Evolutionary conservation across 2,888 invertebrate genomes (phyloP).

Genomic region (Tenthredo amoena): DNA sequence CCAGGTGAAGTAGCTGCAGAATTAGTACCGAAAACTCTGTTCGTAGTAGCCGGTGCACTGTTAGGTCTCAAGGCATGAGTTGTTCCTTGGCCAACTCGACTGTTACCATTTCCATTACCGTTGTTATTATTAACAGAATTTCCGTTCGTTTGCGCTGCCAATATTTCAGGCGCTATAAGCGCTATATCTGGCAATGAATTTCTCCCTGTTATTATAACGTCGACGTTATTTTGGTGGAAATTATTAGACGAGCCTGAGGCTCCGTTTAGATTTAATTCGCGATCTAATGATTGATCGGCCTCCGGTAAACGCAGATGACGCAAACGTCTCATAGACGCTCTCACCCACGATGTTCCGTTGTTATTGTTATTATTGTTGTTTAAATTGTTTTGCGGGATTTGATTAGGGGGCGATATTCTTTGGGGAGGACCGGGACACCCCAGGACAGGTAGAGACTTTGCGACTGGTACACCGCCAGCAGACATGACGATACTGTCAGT

Average conservation of each 20-base stretch:
- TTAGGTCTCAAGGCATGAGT: conserved; percentile 68
- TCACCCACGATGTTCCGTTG: conserved; percentile 77
- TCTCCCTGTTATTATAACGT: conserved; percentile 61
- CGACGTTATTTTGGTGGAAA: background rate
- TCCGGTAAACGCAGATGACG: conserved; percentile 79
- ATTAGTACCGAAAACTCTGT: conserved; percentile 62
- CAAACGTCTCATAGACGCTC: conserved; percentile 81
- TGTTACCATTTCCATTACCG: conserved; percentile 32
- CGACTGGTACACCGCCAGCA: conserved; percentile 73
- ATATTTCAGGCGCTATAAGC: conserved; percentile 73
- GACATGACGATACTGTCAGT: conserved; percentile 75
- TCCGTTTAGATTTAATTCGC: background rate
- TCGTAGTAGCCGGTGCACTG: conserved; percentile 71
- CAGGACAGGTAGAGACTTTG: conserved; percentile 64
- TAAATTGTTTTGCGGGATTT: background rate
- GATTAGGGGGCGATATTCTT: background rate
- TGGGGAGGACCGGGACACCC: background rate
- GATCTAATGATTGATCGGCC: conserved; percentile 40
- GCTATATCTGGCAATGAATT: conserved; percentile 73
- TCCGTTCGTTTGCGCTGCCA: conserved; percentile 73
- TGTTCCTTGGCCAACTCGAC: conserved; percentile 47
- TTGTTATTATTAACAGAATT: conserved; percentile 37
- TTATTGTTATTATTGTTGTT: conserved; percentile 33
- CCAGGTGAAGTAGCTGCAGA: conserved; percentile 51
- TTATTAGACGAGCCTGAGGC: background rate